A percentile compares a stretch with the other conserved stretches of the same genome.
These are phyloP conservation scores for Sciurus carolinensis DNA, from an alignment of 2,797 vertebrate species.

Conservation along the genomic window DNA sequence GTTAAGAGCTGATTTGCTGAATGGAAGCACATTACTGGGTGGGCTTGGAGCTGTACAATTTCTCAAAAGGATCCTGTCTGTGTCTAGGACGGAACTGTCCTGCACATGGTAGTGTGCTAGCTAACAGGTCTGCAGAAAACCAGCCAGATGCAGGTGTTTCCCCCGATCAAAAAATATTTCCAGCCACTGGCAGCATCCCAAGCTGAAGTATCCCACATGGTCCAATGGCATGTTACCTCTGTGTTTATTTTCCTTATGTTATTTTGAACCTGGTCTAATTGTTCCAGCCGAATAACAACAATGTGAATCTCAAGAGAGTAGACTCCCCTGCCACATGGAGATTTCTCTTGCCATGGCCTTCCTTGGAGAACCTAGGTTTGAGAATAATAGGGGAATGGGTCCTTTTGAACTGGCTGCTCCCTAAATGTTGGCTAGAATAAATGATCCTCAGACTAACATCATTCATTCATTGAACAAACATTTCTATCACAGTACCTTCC, in stretches of 20 bases:
- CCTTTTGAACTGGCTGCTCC: not conserved
- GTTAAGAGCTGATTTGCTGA: not conserved
- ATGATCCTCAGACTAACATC: not conserved
- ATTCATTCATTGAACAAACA: not conserved
- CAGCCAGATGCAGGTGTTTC: not conserved
- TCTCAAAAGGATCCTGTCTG: not conserved
- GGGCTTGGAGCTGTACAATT: not conserved
- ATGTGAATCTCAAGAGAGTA: not conserved
- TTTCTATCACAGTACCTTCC: not conserved
- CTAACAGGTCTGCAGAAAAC: not conserved
- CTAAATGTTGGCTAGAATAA: not conserved
- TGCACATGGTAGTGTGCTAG: not conserved
- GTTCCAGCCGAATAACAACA: not conserved
- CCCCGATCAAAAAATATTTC: not conserved
- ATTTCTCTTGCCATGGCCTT: not conserved
- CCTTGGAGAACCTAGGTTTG: not conserved
- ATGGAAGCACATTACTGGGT: not conserved
- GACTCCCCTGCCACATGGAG: not conserved
- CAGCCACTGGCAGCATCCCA: not conserved
- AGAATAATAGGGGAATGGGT: not conserved
- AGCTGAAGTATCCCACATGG: not conserved
- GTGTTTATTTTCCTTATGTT: constrained; percentile 33
- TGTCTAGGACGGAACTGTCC: too few species aligned
- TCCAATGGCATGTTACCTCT: not conserved
- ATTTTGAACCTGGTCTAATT: constrained; percentile 10